Evolutionary conservation across 2,888 invertebrate species (phyloP), one percentile per base, ranked within the genome.

Genomic region (Tinea trinotella): DNA sequence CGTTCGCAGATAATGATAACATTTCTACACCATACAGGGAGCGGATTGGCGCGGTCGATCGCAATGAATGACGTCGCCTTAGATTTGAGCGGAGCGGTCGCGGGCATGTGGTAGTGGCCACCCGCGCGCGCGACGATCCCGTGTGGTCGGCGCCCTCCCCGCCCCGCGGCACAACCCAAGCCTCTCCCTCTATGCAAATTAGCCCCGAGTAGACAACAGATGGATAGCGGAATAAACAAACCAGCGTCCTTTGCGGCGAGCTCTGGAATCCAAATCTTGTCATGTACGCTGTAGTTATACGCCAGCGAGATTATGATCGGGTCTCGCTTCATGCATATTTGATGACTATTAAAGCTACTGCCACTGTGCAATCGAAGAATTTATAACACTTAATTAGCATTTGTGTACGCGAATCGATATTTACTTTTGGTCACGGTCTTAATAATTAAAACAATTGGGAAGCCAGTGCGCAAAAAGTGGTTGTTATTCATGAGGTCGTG

Each of bases 181-280:
- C 65, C 57, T 56, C 59, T 54, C 59, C 61, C 62, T 58, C 82
- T 83, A 85, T 85, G 85, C 85, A 85, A 84, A 85, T 85, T 85
- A 83, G 83, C 80, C n/a, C 79, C 67, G 76, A 75, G 81, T 80
- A 83, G 83, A 84, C 83, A 84, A 84, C 84, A 84, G 84, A 84
- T 84, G 83, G 85, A 85, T 82, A 77, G 82, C 78, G 81, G 81
- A 82, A 84, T 84, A 81, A 84, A 84, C 83, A 84, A 81, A 79
- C 74, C 71, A 50, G 50, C 69, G 77, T 76, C 79, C 76, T 80
- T 79, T 78, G 70, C 76, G 67, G 62, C 64, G 65, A 24, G 19
- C 48, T 17, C 19, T 48, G 19, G 48, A 48, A 48, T 48, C 20
- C 48, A 19, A 18, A 18, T 48, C 19, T 3, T 18, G 48, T 24